These are phyloP conservation scores for Ursus arctos DNA, from an alignment of 2,113 vertebrate genomes.

Conservation along the genomic window DNA sequence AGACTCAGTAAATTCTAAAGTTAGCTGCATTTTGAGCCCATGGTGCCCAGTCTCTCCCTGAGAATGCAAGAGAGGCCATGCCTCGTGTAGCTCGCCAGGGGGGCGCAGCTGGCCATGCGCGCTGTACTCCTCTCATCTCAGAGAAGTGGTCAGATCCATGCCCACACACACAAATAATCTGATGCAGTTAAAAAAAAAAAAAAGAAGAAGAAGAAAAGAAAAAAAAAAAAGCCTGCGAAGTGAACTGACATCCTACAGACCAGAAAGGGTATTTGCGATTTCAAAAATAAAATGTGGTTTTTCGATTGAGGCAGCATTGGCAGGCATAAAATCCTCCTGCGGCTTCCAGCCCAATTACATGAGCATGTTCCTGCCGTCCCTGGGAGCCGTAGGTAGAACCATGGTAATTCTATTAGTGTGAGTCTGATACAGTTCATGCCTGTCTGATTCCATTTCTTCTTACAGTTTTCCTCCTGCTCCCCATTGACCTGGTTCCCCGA, in stretches of 20 bases:
- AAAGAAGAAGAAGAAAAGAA: not conserved
- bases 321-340: not conserved
- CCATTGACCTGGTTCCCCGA: not conserved
- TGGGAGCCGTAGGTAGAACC: rapidly evolving
- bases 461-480: not conserved
- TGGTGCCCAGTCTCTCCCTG: not conserved
- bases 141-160: not conserved
- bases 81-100: not conserved
- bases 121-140: not conserved
- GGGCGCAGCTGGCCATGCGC: not conserved
- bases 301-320: not conserved
- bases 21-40: not conserved
- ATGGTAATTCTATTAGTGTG: not conserved
- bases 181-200: not conserved
- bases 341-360: not conserved
- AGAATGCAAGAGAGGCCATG: not conserved
- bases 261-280: not conserved
- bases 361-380: not conserved
- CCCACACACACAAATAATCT: not conserved
- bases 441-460: not conserved
- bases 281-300: not conserved
- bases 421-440: not conserved
- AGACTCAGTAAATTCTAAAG: not conserved
- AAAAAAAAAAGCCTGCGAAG: not conserved
- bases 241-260: not conserved